These are phyloP conservation scores for Patella caerulea DNA, from an alignment of 2,888 invertebrate species.

Conservation along the genomic window DNA sequence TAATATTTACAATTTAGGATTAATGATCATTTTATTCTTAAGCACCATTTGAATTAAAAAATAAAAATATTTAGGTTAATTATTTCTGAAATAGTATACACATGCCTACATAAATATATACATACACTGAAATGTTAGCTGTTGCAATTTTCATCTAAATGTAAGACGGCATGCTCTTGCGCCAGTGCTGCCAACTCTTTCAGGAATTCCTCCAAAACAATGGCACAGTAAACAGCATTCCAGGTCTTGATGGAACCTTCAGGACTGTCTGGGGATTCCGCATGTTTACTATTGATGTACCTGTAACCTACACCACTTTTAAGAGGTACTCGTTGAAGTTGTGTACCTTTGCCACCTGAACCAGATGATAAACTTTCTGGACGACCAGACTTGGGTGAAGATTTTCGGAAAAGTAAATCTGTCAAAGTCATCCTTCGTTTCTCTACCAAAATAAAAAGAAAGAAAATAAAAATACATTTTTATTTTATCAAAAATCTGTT, in stretches of 20 bases:
- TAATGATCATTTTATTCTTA: no score
- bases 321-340: slow-evolving; percentile 47
- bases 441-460: slow-evolving; percentile 43
- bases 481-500: no score
- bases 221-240: slow-evolving; percentile 82
- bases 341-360: slow-evolving; percentile 31
- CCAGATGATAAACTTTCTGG: slow-evolving; percentile 17
- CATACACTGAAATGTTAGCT: slow-evolving; percentile 26
- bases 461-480: no score
- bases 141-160: slow-evolving; percentile 47
- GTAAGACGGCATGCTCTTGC: slow-evolving; percentile 86
- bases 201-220: slow-evolving; percentile 94
- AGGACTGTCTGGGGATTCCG: slow-evolving; percentile 34
- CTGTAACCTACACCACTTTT: slow-evolving; percentile 50
- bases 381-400: slow-evolving; percentile 33
- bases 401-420: slow-evolving; percentile 56
- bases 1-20: no score
- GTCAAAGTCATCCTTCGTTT: slow-evolving; percentile 56
- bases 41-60: no score
- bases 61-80: no score
- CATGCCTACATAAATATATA: no score
- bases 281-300: slow-evolving; percentile 51
- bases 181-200: slow-evolving; percentile 95
- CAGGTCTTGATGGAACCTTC: slow-evolving; percentile 67
- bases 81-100: no score